Conservation (phyloP, 2,888 invertebrate genomes). For the Metalampra italica region DNA sequence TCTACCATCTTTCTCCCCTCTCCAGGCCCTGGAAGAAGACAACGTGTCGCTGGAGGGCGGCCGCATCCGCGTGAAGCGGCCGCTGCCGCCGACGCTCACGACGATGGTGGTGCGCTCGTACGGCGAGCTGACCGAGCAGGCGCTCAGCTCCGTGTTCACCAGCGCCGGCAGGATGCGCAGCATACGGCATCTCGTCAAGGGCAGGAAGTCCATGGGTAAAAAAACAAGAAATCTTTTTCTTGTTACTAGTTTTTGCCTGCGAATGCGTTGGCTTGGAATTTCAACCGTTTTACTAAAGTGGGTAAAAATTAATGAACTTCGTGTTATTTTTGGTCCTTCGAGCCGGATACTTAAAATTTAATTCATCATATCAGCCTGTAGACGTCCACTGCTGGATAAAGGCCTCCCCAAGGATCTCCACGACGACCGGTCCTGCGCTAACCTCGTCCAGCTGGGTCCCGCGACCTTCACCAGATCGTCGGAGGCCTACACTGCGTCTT, state of each 20-base stretch:
- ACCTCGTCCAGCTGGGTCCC: too few relatives aligned
- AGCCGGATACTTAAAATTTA: neutral
- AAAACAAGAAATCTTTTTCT: constrained; percentile 1
- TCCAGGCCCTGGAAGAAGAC: constrained; percentile 55
- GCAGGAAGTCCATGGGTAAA: constrained; percentile 51
- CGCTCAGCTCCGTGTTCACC: constrained; percentile 38
- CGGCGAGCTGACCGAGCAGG: constrained; percentile 39
- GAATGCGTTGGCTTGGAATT: too few relatives aligned
- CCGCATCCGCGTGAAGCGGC: constrained; percentile 39
- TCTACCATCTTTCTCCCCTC: neutral
- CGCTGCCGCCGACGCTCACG: constrained; percentile 43
- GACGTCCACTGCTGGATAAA: too few relatives aligned
- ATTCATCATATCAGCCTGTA: too few relatives aligned
- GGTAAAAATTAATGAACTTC: too few relatives aligned
- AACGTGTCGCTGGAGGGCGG: constrained; percentile 35
- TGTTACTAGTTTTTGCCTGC: neutral
- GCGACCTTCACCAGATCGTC: too few relatives aligned
- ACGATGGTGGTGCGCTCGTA: constrained; percentile 51
- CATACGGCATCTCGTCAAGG: constrained; percentile 48
- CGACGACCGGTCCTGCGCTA: too few relatives aligned
- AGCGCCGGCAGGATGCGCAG: constrained; percentile 49
- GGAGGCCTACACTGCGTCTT: too few relatives aligned
- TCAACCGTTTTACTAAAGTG: too few relatives aligned
- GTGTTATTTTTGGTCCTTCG: neutral
- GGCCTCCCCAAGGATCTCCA: too few relatives aligned